phyloP scores from a whole-genome alignment of 92 coral and sea anemone species.

The Palythoa heliodiscus region DNA sequence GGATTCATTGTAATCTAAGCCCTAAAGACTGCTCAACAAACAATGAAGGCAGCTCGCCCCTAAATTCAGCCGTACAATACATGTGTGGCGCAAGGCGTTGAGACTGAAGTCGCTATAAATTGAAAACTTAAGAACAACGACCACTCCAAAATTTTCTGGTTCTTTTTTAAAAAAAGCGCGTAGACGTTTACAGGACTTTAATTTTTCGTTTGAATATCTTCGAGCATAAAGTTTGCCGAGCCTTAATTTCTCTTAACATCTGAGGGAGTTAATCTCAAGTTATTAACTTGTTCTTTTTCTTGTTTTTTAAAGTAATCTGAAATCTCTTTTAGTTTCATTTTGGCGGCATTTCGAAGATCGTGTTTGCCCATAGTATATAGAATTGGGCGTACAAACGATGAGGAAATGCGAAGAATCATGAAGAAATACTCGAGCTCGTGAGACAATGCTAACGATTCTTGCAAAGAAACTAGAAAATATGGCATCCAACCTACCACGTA shows the following conservation, averaged over 20 bases:
- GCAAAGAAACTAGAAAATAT: slow-evolving; percentile 19
- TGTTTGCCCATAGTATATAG: slow-evolving; percentile 31
- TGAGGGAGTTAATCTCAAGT: background rate
- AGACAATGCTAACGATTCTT: slow-evolving; percentile 34
- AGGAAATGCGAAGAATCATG: slow-evolving; percentile 16
- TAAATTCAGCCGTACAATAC: no score
- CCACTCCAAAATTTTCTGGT: no score
- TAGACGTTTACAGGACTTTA: no score
- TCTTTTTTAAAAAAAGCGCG: no score
- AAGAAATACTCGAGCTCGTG: slow-evolving; percentile 5
- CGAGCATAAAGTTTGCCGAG: no score
- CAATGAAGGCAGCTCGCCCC: no score
- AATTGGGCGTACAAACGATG: slow-evolving; percentile 33
- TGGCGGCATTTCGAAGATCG: slow-evolving; percentile 21
- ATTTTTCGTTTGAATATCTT: no score
- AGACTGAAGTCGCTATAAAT: no score
- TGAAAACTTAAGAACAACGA: no score
- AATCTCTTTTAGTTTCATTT: background rate
- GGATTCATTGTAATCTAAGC: no score
- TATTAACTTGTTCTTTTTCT: background rate
- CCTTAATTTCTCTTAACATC: background rate
- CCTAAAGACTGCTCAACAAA: no score
- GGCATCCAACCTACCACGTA: slow-evolving; percentile 18
- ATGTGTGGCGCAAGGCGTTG: no score
- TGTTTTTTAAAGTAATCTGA: background rate